Conservation (phyloP, 2,888 invertebrate species). For the Alloplasta piceator region DNA sequence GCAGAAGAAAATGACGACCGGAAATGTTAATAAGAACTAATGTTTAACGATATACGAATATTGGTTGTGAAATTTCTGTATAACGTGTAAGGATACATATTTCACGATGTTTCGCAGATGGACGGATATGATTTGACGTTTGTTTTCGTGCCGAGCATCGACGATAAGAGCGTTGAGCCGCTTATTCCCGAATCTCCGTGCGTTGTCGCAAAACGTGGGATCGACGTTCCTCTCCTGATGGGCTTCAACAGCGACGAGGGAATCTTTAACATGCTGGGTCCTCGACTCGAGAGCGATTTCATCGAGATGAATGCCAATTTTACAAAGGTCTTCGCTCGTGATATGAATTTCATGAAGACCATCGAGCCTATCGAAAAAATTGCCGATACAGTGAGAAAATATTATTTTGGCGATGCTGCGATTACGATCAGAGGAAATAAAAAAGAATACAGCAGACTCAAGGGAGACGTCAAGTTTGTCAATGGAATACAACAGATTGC, state of each 20-base stretch:
- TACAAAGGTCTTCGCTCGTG: slow-evolving; percentile 80
- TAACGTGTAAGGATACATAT: too few species aligned
- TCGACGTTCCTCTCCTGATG: slow-evolving; percentile 84
- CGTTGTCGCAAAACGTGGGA: slow-evolving; percentile 74
- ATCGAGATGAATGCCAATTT: slow-evolving; percentile 76
- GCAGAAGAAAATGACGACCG: slow-evolving; percentile 68
- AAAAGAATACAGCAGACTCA: slow-evolving; percentile 84
- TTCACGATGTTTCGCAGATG: too few species aligned
- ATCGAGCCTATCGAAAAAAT: slow-evolving; percentile 70
- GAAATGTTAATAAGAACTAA: slow-evolving; percentile 58
- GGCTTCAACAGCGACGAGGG: slow-evolving; percentile 85
- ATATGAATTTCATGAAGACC: slow-evolving; percentile 77
- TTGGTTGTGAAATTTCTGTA: too few species aligned
- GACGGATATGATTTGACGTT: not conserved
- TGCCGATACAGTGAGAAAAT: slow-evolving; percentile 80
- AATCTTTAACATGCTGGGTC: slow-evolving; percentile 72
- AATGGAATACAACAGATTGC: slow-evolving; percentile 83
- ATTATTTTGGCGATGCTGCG: slow-evolving; percentile 84
- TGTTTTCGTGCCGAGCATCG: slow-evolving; percentile 63
- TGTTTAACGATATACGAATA: too few species aligned
- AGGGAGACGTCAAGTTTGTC: slow-evolving; percentile 84
- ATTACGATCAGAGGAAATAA: slow-evolving; percentile 76
- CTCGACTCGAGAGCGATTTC: slow-evolving; percentile 27
- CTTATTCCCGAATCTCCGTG: slow-evolving; percentile 76
- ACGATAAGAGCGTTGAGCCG: slow-evolving; percentile 61